These are phyloP conservation scores for Melanerpes formicivorus DNA, from an alignment of 2,113 vertebrate genomes.

Conservation along the genomic window DNA sequence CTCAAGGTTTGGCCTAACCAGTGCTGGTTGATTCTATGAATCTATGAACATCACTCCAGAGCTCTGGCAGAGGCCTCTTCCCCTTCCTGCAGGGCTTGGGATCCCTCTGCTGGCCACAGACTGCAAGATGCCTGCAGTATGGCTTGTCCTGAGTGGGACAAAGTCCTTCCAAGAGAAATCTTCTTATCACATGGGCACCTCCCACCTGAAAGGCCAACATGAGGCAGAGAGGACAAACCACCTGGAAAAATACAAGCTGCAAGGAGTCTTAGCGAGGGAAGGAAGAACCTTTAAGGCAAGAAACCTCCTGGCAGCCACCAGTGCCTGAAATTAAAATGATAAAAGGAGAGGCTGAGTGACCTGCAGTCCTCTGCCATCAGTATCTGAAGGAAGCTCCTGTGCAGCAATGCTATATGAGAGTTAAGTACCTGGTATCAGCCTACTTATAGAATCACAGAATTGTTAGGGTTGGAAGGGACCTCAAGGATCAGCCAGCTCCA, in stretches of 20 bases:
- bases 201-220: accelerated
- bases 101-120: conserved; percentile 60
- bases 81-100: background rate
- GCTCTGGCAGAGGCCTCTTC: background rate
- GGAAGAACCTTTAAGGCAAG: background rate
- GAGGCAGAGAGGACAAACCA: background rate
- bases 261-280: background rate
- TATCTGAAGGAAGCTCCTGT: background rate
- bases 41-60: background rate
- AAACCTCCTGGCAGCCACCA: background rate
- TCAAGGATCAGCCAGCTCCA: too few species aligned
- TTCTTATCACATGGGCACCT: background rate
- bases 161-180: background rate
- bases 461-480: too few species aligned
- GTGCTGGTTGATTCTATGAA: too few species aligned
- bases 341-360: background rate
- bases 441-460: background rate
- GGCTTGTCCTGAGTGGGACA: background rate
- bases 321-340: background rate
- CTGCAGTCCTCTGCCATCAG: background rate
- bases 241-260: background rate
- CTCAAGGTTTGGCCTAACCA: too few species aligned
- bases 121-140: background rate
- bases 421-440: background rate
- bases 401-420: background rate